Evolutionary conservation across 2,797 vertebrate genomes (phyloP), one percentile per base, ranked within the genome.

Genomic region (Hydrocynus forskahlii): DNA sequence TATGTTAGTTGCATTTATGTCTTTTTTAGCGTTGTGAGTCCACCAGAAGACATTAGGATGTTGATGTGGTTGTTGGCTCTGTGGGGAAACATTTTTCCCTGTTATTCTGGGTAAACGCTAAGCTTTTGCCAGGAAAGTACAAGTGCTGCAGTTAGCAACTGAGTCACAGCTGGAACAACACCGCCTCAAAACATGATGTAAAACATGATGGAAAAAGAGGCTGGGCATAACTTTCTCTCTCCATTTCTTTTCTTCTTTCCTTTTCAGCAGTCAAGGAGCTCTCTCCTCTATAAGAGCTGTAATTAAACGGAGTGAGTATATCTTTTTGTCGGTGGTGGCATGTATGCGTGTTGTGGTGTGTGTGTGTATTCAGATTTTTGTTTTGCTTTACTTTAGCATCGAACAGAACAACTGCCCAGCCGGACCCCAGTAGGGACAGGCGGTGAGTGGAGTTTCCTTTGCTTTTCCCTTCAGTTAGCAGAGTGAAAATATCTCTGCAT

Each of bases 291-390:
- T 99, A 92, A 94, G 95, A 94, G 97, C 97, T 0, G 98, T 90
- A 82, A 97, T 99, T 94, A 99, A 96, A 91, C 96, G 97, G 92
- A 97, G 97, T 99, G 94, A 97, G 98, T 90, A 64, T 40, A 52
- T 2, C 29, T 29, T 38, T 7, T 40, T 66, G 17, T 59, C 8
- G 29, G 17, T 63, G 7, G 52, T 43, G 40, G 21, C 70, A n/a
- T 29, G 17, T 50, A 68, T 80, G 23, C 69, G 59, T 60, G 52
- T 62, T 75, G 23, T 85, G 50, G 67, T 60, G 38, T 35, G 14
- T 50, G 72, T 79, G 23, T 71, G 59, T 60, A 54, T 55, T 75
- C 23, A 83, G 50, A 72, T 60, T 48, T 21, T 60, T 12, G 8
- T 7, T 35, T 48, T 76, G 25, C 78, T 55, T 83, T 88, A 80